A percentile compares a stretch with the other conserved stretches of the same genome.
Conservation (phyloP, 2,888 invertebrate species). For the Theretra japonica region DNA sequence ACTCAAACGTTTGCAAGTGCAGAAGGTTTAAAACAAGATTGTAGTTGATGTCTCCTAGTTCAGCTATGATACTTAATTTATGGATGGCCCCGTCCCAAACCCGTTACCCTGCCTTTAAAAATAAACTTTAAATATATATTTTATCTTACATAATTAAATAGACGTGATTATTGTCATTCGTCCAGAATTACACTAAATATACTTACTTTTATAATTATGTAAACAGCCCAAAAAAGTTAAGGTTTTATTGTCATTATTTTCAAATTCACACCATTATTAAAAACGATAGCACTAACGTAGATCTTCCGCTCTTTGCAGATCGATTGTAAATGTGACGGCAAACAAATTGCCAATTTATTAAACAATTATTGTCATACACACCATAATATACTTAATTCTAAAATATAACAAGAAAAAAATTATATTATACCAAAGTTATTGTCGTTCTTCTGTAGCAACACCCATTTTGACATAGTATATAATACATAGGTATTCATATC, state of each 20-base stretch:
- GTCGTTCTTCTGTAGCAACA: conserved; percentile 12
- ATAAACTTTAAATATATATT: conserved; percentile 36
- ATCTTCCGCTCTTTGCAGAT: neutral
- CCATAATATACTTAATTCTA: conserved; percentile 37
- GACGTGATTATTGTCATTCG: conserved; percentile 57
- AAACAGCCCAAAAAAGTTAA: conserved; percentile 56
- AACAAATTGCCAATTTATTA: conserved; percentile 35
- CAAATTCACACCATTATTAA: conserved; percentile 36
- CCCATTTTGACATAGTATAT: neutral
- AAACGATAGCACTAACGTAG: conserved; percentile 36
- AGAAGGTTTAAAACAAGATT: neutral
- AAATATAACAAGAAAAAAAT: conserved; percentile 29
- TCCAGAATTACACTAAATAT: conserved; percentile 33
- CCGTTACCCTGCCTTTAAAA: conserved; percentile 43
- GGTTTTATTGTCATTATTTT: conserved; percentile 47
- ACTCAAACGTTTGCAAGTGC: neutral
- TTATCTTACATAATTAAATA: conserved; percentile 41
- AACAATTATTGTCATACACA: conserved; percentile 46
- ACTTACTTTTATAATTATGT: conserved; percentile 42
- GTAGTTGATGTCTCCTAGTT: conserved; percentile 1
- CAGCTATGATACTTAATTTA: conserved; percentile 11
- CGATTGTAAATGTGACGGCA: conserved; percentile 2
- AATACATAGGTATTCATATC: neutral
- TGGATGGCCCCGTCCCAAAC: conserved; percentile 40
- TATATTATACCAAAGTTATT: conserved; percentile 22